A percentile compares a stretch with the other conserved stretches of the same genome.
Conservation (phyloP, 2,113 vertebrate species). For the Solea senegalensis region DNA sequence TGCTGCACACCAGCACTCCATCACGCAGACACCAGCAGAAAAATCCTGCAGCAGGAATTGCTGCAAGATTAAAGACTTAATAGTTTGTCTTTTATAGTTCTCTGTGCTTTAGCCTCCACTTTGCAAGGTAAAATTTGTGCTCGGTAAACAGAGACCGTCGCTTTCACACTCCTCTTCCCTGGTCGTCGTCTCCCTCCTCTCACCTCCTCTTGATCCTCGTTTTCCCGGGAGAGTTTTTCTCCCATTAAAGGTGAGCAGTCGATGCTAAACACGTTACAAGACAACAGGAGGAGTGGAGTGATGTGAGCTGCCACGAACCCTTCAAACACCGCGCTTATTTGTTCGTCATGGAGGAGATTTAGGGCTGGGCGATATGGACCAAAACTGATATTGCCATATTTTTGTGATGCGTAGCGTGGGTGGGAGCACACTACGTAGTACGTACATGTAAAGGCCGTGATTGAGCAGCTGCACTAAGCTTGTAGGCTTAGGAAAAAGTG, state of each 20-base stretch:
- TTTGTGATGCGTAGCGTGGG: too few species aligned
- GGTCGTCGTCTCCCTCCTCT: slow-evolving; percentile 17
- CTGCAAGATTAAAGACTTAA: slow-evolving; percentile 14
- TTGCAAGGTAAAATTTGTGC: slow-evolving; percentile 10
- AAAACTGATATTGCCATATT: too few species aligned
- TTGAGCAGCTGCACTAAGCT: too few species aligned
- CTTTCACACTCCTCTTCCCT: neutral
- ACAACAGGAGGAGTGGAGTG: slow-evolving; percentile 47
- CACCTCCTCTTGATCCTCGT: slow-evolving; percentile 23
- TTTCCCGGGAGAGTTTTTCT: slow-evolving; percentile 25
- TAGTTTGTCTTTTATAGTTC: slow-evolving; percentile 14
- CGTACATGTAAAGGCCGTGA: too few species aligned
- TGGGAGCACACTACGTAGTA: too few species aligned
- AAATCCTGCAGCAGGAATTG: slow-evolving; percentile 8
- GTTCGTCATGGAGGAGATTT: slow-evolving; percentile 48
- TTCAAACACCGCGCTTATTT: slow-evolving; percentile 47
- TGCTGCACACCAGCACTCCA: slow-evolving; percentile 46
- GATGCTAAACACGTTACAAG: slow-evolving; percentile 63
- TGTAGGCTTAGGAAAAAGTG: too few species aligned
- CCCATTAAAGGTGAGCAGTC: slow-evolving; percentile 67
- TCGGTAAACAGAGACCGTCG: slow-evolving; percentile 20
- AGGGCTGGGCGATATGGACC: too few species aligned
- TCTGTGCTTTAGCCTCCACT: slow-evolving; percentile 10
- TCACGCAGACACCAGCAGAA: slow-evolving; percentile 30
- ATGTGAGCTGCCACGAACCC: slow-evolving; percentile 33